These are phyloP conservation scores for Peromyscus californicus DNA, from an alignment of 2,113 vertebrate species.

Conservation along the genomic window DNA sequence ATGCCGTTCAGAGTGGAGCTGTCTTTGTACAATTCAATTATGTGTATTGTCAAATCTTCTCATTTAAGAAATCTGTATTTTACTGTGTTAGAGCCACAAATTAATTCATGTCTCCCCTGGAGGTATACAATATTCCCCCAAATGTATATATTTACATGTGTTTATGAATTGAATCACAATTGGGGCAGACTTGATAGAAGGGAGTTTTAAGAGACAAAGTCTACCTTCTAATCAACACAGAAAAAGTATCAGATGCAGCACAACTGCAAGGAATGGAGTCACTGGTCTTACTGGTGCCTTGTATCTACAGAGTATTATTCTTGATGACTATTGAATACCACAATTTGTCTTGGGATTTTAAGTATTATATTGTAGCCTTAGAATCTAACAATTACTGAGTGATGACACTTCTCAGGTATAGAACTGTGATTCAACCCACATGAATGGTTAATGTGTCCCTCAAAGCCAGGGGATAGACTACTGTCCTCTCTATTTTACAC, in stretches of 20 bases:
- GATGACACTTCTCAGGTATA: not conserved
- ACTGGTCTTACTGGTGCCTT: not conserved
- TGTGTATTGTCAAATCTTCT: constrained; percentile 81
- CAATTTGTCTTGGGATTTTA: not conserved
- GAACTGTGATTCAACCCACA: not conserved
- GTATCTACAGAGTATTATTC: not conserved
- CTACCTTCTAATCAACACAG: not conserved
- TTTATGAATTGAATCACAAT: constrained; percentile 2
- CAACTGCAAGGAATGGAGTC: not conserved
- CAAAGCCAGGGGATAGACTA: not conserved
- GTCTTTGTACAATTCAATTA: constrained; percentile 81
- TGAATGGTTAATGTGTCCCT: not conserved
- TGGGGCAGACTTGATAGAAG: constrained; percentile 46
- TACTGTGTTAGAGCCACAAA: constrained; percentile 75
- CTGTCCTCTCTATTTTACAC: not conserved
- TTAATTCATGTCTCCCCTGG: constrained; percentile 56
- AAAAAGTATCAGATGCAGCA: not conserved
- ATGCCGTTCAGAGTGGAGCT: constrained; percentile 71
- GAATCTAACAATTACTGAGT: not conserved
- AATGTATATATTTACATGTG: not conserved
- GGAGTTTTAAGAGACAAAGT: constrained; percentile 27
- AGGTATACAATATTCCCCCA: constrained; percentile 35
- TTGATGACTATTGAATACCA: not conserved
- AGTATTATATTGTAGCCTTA: not conserved
- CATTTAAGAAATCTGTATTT: constrained; percentile 77